Evolutionary conservation across 2,113 vertebrate species (phyloP).

Genomic region (Halcyon malimbica): DNA sequence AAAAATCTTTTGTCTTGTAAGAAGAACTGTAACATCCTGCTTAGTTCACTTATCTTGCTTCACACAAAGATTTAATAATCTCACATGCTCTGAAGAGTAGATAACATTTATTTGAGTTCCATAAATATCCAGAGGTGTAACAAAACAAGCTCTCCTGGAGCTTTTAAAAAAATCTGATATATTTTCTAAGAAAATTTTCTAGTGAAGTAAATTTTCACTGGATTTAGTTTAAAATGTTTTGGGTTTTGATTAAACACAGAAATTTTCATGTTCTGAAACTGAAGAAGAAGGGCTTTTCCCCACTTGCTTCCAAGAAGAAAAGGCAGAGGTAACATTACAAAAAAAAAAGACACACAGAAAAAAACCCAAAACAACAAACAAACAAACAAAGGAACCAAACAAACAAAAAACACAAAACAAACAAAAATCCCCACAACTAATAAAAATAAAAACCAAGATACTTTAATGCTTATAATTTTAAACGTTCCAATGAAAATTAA

Average conservation of each 20-base stretch:
- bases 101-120: background rate
- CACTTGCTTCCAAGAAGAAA: background rate
- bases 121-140: background rate
- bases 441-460: too few relatives aligned
- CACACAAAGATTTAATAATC: conserved; percentile 2
- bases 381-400: too few relatives aligned
- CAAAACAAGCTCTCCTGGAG: background rate
- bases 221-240: background rate
- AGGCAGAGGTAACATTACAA: background rate
- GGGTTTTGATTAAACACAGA: background rate
- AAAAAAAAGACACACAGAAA: background rate
- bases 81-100: background rate
- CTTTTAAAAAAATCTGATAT: background rate
- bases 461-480: background rate
- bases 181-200: background rate
- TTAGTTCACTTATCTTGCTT: background rate
- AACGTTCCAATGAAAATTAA: background rate
- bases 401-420: too few relatives aligned
- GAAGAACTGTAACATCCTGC: background rate
- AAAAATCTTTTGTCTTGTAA: conserved; percentile 10
- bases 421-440: too few relatives aligned
- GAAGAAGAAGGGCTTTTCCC: background rate
- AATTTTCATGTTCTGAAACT: background rate
- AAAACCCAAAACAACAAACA: too few relatives aligned
- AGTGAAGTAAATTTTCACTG: background rate